A percentile compares a stretch with the other conserved stretches of the same genome.
Conservation (phyloP, 2,113 vertebrate species). For the Gavialis gangeticus region DNA sequence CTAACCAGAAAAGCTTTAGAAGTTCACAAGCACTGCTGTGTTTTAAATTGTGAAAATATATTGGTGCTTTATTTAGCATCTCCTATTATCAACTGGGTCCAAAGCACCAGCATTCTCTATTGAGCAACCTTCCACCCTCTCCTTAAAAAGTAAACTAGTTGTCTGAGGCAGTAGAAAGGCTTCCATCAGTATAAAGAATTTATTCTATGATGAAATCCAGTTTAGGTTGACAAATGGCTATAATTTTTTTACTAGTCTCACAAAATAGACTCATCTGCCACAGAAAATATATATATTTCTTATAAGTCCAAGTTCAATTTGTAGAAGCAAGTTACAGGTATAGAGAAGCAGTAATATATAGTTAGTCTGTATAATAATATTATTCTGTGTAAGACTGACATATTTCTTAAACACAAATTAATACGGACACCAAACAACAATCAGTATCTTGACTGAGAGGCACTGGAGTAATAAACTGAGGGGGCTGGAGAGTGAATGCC, state of each 20-base stretch:
- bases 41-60: not conserved
- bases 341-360: not conserved
- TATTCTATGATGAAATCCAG: not conserved
- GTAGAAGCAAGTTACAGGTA: not conserved
- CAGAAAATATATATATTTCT: constrained; percentile 22
- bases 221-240: not conserved
- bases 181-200: constrained; percentile 40
- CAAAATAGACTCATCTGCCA: not conserved
- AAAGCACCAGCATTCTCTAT: constrained; percentile 29
- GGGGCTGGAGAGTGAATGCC: not conserved
- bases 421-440: not conserved
- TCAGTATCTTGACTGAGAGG: not conserved
- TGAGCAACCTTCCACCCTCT: not conserved
- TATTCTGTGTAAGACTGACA: not conserved
- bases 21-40: not conserved
- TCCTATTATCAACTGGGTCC: not conserved
- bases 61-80: constrained; percentile 2
- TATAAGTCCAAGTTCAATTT: not conserved
- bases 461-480: not conserved
- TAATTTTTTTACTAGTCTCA: constrained; percentile 16
- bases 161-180: constrained; percentile 1
- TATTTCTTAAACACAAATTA: not conserved
- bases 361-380: not conserved
- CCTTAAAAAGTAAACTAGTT: constrained; percentile 49
- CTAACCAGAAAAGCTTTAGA: not conserved